These are phyloP conservation scores for Ianthella basta DNA, from an alignment of 37 sponge, comb jelly and placozoan genomes.

Conservation along the genomic window DNA sequence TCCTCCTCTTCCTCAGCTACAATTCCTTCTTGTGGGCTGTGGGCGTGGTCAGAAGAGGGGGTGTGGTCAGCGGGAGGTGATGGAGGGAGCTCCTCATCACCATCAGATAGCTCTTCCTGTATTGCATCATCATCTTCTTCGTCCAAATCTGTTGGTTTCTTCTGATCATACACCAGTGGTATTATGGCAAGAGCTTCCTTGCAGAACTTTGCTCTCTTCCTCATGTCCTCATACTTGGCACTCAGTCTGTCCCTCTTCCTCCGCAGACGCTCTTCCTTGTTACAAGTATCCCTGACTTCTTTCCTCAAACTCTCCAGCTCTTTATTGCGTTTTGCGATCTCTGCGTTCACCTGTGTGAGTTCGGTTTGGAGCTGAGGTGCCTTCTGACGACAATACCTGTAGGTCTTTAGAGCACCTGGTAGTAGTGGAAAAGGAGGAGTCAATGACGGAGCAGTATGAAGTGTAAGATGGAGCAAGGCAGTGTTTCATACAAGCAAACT, in stretches of 20 bases:
- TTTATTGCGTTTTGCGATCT: not conserved
- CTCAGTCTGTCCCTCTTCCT: not conserved
- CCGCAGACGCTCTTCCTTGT: constrained; percentile 8
- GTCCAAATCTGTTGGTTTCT: not conserved
- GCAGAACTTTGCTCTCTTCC: constrained; percentile 15
- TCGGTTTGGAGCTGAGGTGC: not conserved
- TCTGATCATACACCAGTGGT: not conserved
- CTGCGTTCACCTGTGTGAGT: not conserved
- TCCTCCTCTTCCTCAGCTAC: not conserved
- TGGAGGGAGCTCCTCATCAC: not conserved
- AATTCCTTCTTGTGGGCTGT: not conserved
- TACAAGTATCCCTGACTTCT: constrained; percentile 7
- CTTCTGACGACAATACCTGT: not conserved
- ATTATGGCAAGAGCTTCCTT: constrained; percentile 21
- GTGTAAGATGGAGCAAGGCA: no score
- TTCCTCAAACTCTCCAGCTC: not conserved
- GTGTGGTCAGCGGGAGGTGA: constrained; percentile 23
- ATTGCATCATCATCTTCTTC: not conserved
- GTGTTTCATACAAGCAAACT: no score
- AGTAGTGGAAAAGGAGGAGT: no score
- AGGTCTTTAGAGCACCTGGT: not conserved
- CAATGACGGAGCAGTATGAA: no score
- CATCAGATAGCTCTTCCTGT: constrained; percentile 17
- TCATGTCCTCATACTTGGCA: constrained; percentile 18
- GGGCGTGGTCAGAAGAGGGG: not conserved